Percentiles rank a stretch among this genome's conserved stretches.
Conservation (phyloP, 2,797 vertebrate species). For the Tinamus major region DNA sequence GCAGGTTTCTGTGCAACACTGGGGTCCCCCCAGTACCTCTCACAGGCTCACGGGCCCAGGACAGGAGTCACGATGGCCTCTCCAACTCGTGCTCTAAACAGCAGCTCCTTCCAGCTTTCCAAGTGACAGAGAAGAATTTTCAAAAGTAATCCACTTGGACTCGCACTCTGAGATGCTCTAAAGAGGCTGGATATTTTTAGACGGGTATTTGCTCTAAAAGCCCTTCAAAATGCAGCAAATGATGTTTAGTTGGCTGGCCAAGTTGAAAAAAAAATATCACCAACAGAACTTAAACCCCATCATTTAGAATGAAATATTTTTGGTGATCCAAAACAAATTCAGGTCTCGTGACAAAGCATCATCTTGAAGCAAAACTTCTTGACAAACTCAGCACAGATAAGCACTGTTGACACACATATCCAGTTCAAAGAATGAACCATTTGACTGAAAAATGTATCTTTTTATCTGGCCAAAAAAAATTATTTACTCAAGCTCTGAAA, state of each 20-base stretch:
- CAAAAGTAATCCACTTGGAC: constrained; percentile 14
- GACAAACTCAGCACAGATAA: constrained; percentile 40
- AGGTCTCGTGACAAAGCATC: constrained; percentile 18
- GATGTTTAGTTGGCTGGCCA: constrained; percentile 20
- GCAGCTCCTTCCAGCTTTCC: background rate
- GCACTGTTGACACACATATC: background rate
- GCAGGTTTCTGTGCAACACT: background rate
- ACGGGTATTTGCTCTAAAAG: constrained; percentile 11
- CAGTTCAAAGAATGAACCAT: background rate
- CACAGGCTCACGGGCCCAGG: rapidly evolving
- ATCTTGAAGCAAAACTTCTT: background rate
- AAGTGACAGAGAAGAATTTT: background rate
- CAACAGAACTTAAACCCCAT: constrained; percentile 20
- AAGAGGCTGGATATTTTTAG: constrained; percentile 36
- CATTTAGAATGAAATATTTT: constrained; percentile 38
- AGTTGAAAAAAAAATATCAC: background rate
- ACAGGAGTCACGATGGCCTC: background rate
- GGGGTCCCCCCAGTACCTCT: background rate
- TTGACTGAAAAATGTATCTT: background rate
- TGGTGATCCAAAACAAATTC: background rate
- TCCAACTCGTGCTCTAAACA: background rate
- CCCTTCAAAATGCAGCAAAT: constrained; percentile 24
- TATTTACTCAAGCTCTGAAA: background rate
- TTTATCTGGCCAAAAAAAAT: background rate
- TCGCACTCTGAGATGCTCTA: background rate